These are phyloP conservation scores for Sturmia bella DNA, from an alignment of 2,888 invertebrate species.

Conservation along the genomic window DNA sequence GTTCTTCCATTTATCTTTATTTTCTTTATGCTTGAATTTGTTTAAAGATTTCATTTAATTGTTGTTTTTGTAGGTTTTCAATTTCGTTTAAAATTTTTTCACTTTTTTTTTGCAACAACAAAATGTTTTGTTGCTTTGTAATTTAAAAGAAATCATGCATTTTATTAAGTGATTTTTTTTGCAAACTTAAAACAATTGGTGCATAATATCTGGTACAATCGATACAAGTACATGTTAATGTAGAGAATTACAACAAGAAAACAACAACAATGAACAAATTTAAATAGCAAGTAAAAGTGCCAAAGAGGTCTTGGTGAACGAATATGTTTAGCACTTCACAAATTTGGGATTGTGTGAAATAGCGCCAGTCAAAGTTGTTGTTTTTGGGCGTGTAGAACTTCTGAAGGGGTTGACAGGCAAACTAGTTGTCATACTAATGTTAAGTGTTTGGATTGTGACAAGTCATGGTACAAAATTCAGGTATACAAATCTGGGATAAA, in stretches of 20 bases:
- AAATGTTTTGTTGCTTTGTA: conserved; percentile 41
- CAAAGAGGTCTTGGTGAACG: conserved; percentile 1
- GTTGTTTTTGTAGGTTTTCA: conserved; percentile 48
- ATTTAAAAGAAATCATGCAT: conserved; percentile 68
- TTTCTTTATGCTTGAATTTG: neutral
- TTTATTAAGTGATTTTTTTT: conserved; percentile 56
- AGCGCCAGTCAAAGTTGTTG: too few species aligned
- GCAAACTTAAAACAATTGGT: conserved; percentile 66
- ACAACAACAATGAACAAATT: neutral
- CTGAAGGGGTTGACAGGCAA: too few species aligned
- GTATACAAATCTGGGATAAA: too few species aligned
- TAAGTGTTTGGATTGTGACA: too few species aligned
- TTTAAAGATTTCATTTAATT: conserved; percentile 35
- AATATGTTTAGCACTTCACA: neutral
- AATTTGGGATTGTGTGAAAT: too few species aligned
- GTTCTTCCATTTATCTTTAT: neutral
- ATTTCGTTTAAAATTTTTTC: conserved; percentile 43
- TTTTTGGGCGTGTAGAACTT: too few species aligned
- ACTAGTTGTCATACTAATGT: too few species aligned
- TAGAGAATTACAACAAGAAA: conserved; percentile 13
- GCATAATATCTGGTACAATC: conserved; percentile 69
- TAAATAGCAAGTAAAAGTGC: conserved; percentile 32
- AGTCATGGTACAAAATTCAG: too few species aligned
- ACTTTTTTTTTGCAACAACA: neutral
- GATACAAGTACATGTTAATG: conserved; percentile 23